phyloP scores from a whole-genome alignment of 2,797 vertebrate species.

The Poecile montanus region DNA sequence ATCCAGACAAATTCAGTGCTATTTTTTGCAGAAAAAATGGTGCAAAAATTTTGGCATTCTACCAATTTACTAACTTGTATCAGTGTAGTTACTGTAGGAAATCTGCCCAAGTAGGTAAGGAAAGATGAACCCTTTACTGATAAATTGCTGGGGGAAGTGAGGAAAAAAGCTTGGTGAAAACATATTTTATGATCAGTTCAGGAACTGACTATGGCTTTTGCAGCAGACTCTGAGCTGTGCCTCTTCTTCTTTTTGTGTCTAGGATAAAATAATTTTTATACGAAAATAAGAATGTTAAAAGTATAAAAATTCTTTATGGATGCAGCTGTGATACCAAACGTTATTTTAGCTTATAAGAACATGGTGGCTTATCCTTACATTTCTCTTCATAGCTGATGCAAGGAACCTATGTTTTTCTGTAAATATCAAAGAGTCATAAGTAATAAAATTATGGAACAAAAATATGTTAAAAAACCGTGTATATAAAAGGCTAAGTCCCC shows the following conservation, averaged over 20 bases:
- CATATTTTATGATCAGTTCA: background rate
- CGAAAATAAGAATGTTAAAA: background rate
- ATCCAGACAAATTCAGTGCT: background rate
- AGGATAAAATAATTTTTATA: background rate
- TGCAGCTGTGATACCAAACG: background rate
- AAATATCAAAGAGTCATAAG: background rate
- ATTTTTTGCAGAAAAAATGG: background rate
- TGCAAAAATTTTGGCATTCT: background rate
- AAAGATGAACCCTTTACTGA: background rate
- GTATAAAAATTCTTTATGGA: background rate
- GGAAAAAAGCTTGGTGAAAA: background rate
- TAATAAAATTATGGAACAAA: background rate
- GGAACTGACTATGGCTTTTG: background rate
- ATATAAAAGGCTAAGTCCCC: background rate
- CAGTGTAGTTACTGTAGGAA: background rate
- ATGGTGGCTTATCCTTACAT: background rate
- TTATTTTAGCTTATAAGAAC: background rate
- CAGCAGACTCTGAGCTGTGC: background rate
- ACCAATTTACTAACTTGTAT: background rate
- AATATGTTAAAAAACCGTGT: background rate
- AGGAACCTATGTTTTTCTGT: background rate
- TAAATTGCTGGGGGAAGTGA: background rate
- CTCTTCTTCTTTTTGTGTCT: background rate
- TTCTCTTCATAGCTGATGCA: background rate
- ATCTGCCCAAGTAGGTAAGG: background rate